These are phyloP conservation scores for Raja brachyura DNA, from an alignment of 2,113 vertebrate genomes.

Conservation along the genomic window DNA sequence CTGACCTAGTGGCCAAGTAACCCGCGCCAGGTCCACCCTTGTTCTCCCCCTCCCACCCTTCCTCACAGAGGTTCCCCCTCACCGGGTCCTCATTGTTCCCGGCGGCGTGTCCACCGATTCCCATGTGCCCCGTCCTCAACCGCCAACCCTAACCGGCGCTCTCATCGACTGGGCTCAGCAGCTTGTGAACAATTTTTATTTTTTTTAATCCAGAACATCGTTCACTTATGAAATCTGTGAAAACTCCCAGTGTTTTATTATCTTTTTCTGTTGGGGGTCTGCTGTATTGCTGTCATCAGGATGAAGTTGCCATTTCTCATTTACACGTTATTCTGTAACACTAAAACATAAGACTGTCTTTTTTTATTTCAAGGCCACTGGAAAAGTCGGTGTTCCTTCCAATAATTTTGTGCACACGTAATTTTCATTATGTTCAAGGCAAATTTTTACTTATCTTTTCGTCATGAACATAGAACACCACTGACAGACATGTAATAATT, in stretches of 20 bases:
- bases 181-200: too few species aligned
- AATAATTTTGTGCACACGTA: not conserved
- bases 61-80: too few species aligned
- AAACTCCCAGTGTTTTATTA: not conserved
- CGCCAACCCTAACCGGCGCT: too few species aligned
- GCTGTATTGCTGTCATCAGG: not conserved
- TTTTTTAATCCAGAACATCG: too few species aligned
- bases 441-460: not conserved
- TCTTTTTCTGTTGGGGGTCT: not conserved
- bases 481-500: slow-evolving; percentile 1
- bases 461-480: not conserved
- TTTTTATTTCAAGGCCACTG: not conserved
- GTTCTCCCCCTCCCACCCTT: too few species aligned
- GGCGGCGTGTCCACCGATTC: too few species aligned
- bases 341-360: not conserved
- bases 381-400: not conserved
- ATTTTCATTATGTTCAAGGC: not conserved
- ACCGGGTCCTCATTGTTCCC: too few species aligned
- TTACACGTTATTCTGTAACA: not conserved
- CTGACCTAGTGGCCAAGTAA: too few species aligned
- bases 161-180: too few species aligned
- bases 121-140: too few species aligned
- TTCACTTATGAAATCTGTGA: not conserved
- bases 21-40: too few species aligned
- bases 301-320: not conserved